Evolutionary conservation across 2,888 invertebrate species (phyloP).

Genomic region (Agrochola lychnidis): DNA sequence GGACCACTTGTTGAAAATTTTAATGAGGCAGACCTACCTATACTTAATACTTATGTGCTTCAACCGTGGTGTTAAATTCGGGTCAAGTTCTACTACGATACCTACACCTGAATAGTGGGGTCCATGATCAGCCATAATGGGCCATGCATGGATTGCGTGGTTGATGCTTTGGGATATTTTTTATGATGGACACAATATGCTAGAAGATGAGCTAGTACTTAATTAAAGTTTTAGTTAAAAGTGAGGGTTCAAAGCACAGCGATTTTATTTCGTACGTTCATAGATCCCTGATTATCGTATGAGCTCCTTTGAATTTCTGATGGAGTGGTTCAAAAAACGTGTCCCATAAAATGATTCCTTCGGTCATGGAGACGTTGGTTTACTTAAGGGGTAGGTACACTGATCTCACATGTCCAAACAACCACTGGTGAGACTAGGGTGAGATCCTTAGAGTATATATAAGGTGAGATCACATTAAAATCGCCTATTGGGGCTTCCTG

Average conservation of each 20-base stretch:
- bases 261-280: neutral
- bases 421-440: neutral
- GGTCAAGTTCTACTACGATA: neutral
- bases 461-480: neutral
- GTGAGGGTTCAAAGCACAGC: neutral
- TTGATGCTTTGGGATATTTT: neutral
- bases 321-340: neutral
- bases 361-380: too few species aligned
- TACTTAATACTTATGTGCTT: neutral
- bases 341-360: too few species aligned
- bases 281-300: neutral
- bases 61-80: neutral
- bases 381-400: neutral
- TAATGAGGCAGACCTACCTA: neutral
- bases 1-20: conserved; percentile 9
- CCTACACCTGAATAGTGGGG: neutral
- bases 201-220: neutral
- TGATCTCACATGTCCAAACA: neutral
- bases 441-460: too few species aligned
- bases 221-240: neutral
- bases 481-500: neutral
- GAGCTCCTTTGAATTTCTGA: neutral
- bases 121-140: neutral
- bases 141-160: neutral
- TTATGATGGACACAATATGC: neutral